phyloP scores from a whole-genome alignment of 2,888 invertebrate genomes.

The Drosophila atripex region DNA sequence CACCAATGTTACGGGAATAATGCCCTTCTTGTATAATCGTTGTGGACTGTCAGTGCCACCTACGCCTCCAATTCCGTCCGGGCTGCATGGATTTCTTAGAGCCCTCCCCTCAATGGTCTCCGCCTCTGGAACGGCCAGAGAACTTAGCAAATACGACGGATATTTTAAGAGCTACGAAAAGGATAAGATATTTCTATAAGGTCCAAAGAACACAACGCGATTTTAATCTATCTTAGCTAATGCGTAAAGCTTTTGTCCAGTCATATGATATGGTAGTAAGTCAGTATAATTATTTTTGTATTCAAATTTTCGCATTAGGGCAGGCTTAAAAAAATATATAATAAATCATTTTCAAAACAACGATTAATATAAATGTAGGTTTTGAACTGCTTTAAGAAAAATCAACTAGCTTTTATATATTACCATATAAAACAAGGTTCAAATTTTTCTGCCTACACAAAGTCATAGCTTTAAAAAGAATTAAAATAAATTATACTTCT shows the following conservation, averaged over 20 bases:
- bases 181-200: constrained; percentile 54
- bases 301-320: constrained; percentile 52
- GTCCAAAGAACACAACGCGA: constrained; percentile 39
- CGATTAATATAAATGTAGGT: constrained; percentile 29
- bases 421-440: constrained; percentile 6
- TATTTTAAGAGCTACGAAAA: constrained; percentile 69
- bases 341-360: constrained; percentile 25
- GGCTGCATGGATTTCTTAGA: constrained; percentile 83
- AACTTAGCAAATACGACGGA: constrained; percentile 76
- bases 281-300: constrained; percentile 39
- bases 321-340: constrained; percentile 24
- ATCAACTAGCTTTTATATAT: constrained; percentile 39
- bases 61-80: constrained; percentile 83
- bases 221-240: constrained; percentile 38
- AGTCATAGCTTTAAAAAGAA: constrained; percentile 38
- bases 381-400: constrained; percentile 35
- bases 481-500: constrained; percentile 28
- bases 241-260: constrained; percentile 21
- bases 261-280: constrained; percentile 24
- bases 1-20: constrained; percentile 82
- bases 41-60: constrained; percentile 80
- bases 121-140: constrained; percentile 66
- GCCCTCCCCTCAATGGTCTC: constrained; percentile 83
- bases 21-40: constrained; percentile 83
- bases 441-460: constrained; percentile 39